Conservation (phyloP, 2,113 vertebrate species). For the Dendropsophus ebraccatus region DNA sequence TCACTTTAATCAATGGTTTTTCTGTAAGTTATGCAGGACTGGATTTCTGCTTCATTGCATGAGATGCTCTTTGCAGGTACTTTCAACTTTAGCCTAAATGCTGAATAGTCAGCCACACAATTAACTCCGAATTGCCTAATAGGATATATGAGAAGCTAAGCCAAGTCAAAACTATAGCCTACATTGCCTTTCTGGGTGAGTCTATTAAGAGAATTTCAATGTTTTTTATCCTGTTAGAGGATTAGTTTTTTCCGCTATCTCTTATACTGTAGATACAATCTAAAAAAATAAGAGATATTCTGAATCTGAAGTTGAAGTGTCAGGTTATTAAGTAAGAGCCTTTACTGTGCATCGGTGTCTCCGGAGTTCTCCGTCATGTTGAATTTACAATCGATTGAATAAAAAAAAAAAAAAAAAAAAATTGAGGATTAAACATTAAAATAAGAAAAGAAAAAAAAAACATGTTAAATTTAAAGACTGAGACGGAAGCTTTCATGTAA, state of each 20-base stretch:
- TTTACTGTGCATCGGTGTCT: too few species aligned
- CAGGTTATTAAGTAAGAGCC: not conserved
- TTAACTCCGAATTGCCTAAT: too few species aligned
- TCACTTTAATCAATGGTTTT: too few species aligned
- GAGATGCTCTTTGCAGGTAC: too few species aligned
- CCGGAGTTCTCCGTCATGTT: not conserved
- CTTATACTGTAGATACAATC: not conserved
- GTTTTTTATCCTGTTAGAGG: not conserved
- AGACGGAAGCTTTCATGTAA: constrained; percentile 21
- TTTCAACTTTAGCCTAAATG: too few species aligned
- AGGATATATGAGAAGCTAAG: not conserved
- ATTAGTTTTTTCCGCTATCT: not conserved
- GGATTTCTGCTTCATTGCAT: too few species aligned
- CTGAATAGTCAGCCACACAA: too few species aligned
- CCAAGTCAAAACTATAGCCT: not conserved
- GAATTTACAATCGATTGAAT: constrained; percentile 10
- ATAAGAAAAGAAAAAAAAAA: constrained; percentile 3
- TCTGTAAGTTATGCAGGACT: too few species aligned
- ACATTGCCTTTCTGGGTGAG: not conserved
- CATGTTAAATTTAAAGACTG: not conserved
- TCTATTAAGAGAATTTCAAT: not conserved
- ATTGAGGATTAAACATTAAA: constrained; percentile 4
- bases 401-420: not conserved
- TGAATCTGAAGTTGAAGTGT: not conserved
- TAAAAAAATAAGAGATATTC: not conserved